Base-by-base conservation (phyloP, 2,113 vertebrate genomes). In the Saguinus midas region DNA sequence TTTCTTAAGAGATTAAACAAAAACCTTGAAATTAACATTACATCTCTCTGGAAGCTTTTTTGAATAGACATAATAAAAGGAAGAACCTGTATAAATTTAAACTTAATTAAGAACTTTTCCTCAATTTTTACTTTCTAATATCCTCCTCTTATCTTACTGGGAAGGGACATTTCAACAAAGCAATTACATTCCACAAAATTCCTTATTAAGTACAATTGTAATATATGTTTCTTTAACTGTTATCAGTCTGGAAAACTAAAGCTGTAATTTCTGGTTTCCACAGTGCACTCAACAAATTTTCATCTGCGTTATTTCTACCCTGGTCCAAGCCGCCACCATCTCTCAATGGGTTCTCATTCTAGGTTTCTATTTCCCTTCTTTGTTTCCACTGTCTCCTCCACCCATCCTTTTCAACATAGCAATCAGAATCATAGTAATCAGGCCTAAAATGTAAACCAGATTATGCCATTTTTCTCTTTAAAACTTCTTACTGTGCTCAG, bases 231-330 rank as follows among this genome's bases (percentile, higher is more conserved):
- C 80, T 83, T 84, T 96, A 95, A 96, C 80, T 87, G 13, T 76
- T 87, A 96, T 93, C 90, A 81, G 75, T 55, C n/a, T 87, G 48
- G 72, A 64, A 95, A 96, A 97, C 95, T 96, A 97, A 98, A 97
- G 40, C 90, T 90, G 68, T 96, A 95, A 97, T 92, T 98, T 94
- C 80, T 96, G 76, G 95, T 78, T 96, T 95, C 91, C 35, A 87
- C 79, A 57, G 48, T 79, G 58, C 58, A 89, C 75, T 95, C 57
- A 35, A 68, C 76, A 85, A 40, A 90, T 76, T 93, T 76, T 85
- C 83, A 66, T 94, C 72, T 84, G 21, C 45, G 3, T 72, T 82
- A 23, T 89, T 94, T 89, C 73, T 84, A n/a, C 29, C 6, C 40
- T 90, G 61, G 75, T 91, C 64, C 43, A 64, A 17, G 61, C 35